Base-by-base conservation (phyloP, 2,797 vertebrate genomes). In the Gambelia wislizenii region DNA sequence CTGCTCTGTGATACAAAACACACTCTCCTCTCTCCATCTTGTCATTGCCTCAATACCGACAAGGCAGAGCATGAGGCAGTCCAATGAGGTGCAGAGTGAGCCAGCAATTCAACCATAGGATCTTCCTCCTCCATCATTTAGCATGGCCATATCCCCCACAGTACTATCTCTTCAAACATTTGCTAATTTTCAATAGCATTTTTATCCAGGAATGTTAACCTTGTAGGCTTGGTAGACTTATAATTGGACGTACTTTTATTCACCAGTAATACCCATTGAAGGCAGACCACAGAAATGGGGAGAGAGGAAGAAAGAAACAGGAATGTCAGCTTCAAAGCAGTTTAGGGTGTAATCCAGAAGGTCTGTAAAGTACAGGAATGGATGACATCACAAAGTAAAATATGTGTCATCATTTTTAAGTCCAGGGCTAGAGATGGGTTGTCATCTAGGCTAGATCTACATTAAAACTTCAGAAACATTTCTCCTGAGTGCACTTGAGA, bases 381-480 rank as follows among this genome's bases (percentile, higher is more conserved):
- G 33, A 80, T 79, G 64, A 80, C 42, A 80, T 64, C 79, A 89
- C 13, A 56, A 72, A 74, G 22, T 36, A n/a, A 80, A 42, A 87
- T 64, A 81, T 59, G 59, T 44, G 16, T 67, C 12, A 78, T 84
- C 20, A 12, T 30, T 61, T 39, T 25, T 39, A 74, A 61, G 42
- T 49, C 52, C 67, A 89, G 25, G 52, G 42, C 42, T 85, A 42
- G 76, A 64, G 42, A 47, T 64, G 54, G 52, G 52, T 33, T 74
- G 30, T 80, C 9, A 12, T 59, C 27, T 30, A 47, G 64, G 52
- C 33, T 80, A 42, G 61, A 39, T 80, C 72, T 85, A 25, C 25
- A 33, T 39, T 85, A 61, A 49, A 89, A 89, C 3, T 54, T 85
- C 70, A 39, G 42, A 74, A 69, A 80, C n/a, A 81, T 64, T 85